phyloP scores from a whole-genome alignment of 1,140 invertebrate genomes.

The Trichonephila inaurata region DNA sequence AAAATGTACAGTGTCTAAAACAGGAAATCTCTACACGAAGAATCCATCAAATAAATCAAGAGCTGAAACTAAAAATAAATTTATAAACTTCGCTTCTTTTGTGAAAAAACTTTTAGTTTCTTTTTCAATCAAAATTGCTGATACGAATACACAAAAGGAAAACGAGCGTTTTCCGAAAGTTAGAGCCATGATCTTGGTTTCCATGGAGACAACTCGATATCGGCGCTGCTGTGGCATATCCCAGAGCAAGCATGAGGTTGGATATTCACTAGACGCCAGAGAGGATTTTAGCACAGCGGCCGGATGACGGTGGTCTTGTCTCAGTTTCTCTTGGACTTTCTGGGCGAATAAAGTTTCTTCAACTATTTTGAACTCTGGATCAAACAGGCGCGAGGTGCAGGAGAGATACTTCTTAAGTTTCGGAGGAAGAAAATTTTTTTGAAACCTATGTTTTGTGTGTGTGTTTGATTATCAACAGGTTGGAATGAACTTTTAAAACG shows the following conservation, averaged over 20 bases:
- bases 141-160: background rate
- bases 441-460: background rate
- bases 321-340: background rate
- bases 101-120: background rate
- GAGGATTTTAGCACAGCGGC: background rate
- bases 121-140: background rate
- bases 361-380: background rate
- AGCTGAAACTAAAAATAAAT: too few species aligned
- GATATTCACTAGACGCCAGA: background rate
- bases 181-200: slow-evolving; percentile 4
- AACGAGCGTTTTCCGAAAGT: background rate
- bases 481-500: background rate
- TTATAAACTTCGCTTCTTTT: too few species aligned
- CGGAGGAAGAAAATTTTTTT: background rate
- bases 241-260: background rate
- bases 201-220: background rate
- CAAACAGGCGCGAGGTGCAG: background rate
- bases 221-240: background rate
- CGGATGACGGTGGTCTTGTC: background rate
- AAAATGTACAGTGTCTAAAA: too few species aligned
- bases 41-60: too few species aligned
- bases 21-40: too few species aligned
- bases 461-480: background rate
- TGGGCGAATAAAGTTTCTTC: background rate
- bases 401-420: background rate